Percentiles rank a stretch among this genome's conserved stretches.
Conservation (phyloP, 2,888 invertebrate species). For the Cheilosia scutellata region DNA sequence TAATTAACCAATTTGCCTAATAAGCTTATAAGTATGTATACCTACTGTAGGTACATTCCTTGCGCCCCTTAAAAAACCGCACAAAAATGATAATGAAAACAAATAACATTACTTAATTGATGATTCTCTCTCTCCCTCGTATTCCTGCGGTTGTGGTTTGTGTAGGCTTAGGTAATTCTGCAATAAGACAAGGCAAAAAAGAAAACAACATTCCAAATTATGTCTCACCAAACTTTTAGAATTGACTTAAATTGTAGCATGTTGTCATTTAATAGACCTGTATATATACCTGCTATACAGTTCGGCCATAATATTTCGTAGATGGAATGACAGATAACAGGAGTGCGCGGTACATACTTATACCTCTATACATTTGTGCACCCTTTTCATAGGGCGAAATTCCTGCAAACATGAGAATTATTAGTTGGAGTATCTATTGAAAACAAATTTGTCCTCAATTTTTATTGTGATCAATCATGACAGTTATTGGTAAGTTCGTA, state of each 20-base stretch:
- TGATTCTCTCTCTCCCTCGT: neutral
- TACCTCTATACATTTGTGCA: neutral
- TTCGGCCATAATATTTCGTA: constrained; percentile 5
- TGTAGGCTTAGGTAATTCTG: neutral
- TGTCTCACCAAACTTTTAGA: neutral
- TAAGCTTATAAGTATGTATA: neutral
- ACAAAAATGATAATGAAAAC: constrained; percentile 18
- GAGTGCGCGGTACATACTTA: neutral
- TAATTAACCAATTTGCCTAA: constrained; percentile 32
- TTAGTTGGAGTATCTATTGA: constrained; percentile 23
- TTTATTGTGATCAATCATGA: constrained; percentile 54
- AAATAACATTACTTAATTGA: constrained; percentile 25
- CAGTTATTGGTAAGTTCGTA: constrained; percentile 32
- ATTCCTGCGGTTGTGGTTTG: neutral
- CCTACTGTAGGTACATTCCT: neutral
- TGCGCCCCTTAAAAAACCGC: neutral
- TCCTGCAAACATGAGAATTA: constrained; percentile 5
- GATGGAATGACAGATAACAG: constrained; percentile 14
- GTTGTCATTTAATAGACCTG: constrained; percentile 52
- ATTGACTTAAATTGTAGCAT: constrained; percentile 57
- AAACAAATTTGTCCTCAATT: constrained; percentile 50
- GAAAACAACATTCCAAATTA: neutral
- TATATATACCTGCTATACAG: neutral
- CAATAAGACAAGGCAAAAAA: neutral
- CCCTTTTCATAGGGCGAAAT: neutral